Evolutionary conservation across 2,797 vertebrate species (phyloP).

Genomic region (Artibeus lituratus): DNA sequence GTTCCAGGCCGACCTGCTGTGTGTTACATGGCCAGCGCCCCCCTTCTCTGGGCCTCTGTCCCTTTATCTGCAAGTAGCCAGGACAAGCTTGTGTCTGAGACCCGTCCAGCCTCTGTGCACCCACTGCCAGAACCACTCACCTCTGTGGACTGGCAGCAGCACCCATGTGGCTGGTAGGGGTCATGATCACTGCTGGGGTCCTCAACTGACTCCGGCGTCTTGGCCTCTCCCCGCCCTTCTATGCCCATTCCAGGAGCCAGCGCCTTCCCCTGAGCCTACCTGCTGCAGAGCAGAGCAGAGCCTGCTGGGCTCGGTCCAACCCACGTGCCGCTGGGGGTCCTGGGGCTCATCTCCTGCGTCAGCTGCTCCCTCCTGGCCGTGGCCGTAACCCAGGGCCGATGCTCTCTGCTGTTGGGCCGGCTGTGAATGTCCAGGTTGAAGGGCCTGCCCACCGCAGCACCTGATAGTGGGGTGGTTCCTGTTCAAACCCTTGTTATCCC

Average conservation of each 20-base stretch:
- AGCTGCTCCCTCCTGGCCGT: background rate
- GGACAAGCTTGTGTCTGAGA: background rate
- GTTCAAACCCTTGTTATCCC: background rate
- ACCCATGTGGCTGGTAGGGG: background rate
- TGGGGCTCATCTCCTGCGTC: background rate
- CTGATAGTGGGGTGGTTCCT: background rate
- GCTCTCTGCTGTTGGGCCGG: accelerated
- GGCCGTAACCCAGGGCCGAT: background rate
- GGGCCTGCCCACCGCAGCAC: accelerated
- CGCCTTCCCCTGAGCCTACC: background rate
- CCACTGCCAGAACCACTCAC: background rate
- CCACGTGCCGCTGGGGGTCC: background rate
- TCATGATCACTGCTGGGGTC: background rate
- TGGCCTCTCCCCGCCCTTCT: background rate
- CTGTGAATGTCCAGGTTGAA: background rate
- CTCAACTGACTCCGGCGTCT: background rate
- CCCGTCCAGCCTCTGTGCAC: background rate
- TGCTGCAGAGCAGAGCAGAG: background rate
- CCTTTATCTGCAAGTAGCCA: background rate
- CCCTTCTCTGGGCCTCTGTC: background rate
- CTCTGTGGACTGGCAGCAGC: background rate
- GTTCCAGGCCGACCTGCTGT: background rate
- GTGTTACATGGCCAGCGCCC: background rate
- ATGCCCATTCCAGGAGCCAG: accelerated
- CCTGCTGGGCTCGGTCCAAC: background rate